These are phyloP conservation scores for Plectrocnemia conspersa DNA, from an alignment of 1,140 invertebrate species.

Conservation along the genomic window DNA sequence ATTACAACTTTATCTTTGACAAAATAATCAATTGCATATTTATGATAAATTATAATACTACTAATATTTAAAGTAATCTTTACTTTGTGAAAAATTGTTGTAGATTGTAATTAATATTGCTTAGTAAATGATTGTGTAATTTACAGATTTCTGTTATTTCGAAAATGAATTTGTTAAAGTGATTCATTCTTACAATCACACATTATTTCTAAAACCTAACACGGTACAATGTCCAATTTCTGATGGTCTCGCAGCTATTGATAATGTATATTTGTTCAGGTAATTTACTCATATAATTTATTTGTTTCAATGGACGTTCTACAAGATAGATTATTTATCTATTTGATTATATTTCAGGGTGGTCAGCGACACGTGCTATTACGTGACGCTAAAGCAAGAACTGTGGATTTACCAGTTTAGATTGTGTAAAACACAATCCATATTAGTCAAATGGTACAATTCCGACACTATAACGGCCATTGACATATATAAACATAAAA, in stretches of 20 bases:
- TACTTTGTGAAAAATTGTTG: neutral
- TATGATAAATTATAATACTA: neutral
- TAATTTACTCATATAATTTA: slow-evolving; percentile 8
- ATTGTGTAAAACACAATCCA: slow-evolving; percentile 1
- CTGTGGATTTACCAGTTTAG: slow-evolving; percentile 19
- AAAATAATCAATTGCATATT: no score
- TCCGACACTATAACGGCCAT: slow-evolving; percentile 18
- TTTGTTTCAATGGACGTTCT: neutral
- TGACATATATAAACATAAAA: slow-evolving; percentile 16
- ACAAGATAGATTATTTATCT: neutral
- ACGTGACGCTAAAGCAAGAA: slow-evolving; percentile 21
- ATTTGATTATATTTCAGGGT: slow-evolving; percentile 23
- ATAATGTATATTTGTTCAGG: slow-evolving; percentile 27
- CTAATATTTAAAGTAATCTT: neutral
- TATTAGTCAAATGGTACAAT: slow-evolving; percentile 28
- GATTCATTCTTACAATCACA: slow-evolving; percentile 12
- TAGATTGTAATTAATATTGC: neutral
- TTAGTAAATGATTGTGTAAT: neutral
- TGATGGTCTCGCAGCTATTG: slow-evolving; percentile 11
- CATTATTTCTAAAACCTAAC: slow-evolving; percentile 14
- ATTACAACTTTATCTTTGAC: neutral
- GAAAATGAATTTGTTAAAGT: slow-evolving; percentile 14
- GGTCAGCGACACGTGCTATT: slow-evolving; percentile 23
- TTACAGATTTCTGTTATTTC: slow-evolving; percentile 16
- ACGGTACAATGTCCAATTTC: neutral